Conservation (phyloP, 2,888 invertebrate genomes). For the Drosophila nr. perissopoda region DNA sequence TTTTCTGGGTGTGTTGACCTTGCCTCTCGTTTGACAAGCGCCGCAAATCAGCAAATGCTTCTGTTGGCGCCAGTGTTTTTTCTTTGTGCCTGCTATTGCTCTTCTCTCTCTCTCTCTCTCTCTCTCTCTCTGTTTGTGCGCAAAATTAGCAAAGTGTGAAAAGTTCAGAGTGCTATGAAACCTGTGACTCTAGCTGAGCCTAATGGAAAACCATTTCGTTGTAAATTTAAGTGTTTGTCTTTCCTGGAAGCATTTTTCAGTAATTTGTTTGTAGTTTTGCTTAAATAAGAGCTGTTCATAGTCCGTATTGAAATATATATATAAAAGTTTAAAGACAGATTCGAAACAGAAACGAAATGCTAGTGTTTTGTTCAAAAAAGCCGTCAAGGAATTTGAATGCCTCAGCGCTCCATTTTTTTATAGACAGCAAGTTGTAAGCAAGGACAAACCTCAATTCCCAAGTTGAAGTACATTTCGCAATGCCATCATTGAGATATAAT, state of each 20-base stretch:
- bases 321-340: not conserved
- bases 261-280: not conserved
- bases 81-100: constrained; percentile 13
- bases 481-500: constrained; percentile 2
- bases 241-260: constrained; percentile 14
- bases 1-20: constrained; percentile 73
- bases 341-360: no score
- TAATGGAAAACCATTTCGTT: constrained; percentile 37
- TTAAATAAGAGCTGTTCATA: not conserved
- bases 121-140: constrained; percentile 29
- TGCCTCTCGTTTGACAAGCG: constrained; percentile 58
- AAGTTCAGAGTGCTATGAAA: constrained; percentile 56
- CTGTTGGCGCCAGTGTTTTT: constrained; percentile 41
- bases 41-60: constrained; percentile 74
- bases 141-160: constrained; percentile 74
- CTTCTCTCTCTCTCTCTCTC: constrained; percentile 5
- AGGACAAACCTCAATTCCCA: not conserved
- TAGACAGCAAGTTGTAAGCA: not conserved
- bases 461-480: constrained; percentile 1
- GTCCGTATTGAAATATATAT: not conserved
- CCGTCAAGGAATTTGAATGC: not conserved
- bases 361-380: not conserved
- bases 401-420: not conserved
- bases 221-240: not conserved
- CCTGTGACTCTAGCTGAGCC: constrained; percentile 7